Evolutionary conservation across 1,140 invertebrate species (phyloP).

Genomic region (Diploscapter pachys): DNA sequence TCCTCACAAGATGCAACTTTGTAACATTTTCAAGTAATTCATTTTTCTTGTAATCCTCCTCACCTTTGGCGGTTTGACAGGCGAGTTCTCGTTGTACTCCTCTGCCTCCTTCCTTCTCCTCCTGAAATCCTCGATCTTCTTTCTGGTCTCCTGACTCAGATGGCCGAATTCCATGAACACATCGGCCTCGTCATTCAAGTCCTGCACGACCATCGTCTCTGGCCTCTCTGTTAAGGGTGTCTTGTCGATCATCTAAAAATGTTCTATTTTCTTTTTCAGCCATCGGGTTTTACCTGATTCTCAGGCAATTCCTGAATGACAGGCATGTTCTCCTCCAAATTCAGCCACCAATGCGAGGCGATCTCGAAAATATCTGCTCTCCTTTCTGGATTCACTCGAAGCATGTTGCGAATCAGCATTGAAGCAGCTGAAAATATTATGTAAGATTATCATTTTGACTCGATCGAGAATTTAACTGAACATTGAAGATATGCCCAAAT

Average conservation of each 20-base stretch:
- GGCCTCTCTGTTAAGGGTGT: conserved; percentile 56
- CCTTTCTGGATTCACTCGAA: conserved; percentile 82
- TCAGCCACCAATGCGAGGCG: conserved; percentile 86
- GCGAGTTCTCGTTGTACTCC: conserved; percentile 58
- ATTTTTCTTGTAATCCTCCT: conserved; percentile 21
- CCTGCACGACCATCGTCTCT: conserved; percentile 58
- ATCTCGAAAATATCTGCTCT: conserved; percentile 89
- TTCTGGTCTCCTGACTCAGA: conserved; percentile 44
- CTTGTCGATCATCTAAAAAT: conserved; percentile 52
- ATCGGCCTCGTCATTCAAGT: conserved; percentile 57
- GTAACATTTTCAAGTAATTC: no score
- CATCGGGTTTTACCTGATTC: conserved; percentile 45
- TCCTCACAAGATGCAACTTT: no score
- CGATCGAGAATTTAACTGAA: background rate
- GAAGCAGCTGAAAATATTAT: conserved; percentile 74
- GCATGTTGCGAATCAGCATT: conserved; percentile 84
- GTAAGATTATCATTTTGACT: conserved; percentile 18
- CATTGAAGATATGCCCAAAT: background rate
- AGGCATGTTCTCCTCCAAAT: conserved; percentile 67
- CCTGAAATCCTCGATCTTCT: conserved; percentile 37
- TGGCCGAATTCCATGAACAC: conserved; percentile 60
- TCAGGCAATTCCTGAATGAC: conserved; percentile 58
- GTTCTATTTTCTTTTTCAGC: background rate
- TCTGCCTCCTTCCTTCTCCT: conserved; percentile 58
- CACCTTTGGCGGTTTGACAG: conserved; percentile 55